These are phyloP conservation scores for Cuniculus paca DNA, from an alignment of 2,797 vertebrate genomes.

Conservation along the genomic window DNA sequence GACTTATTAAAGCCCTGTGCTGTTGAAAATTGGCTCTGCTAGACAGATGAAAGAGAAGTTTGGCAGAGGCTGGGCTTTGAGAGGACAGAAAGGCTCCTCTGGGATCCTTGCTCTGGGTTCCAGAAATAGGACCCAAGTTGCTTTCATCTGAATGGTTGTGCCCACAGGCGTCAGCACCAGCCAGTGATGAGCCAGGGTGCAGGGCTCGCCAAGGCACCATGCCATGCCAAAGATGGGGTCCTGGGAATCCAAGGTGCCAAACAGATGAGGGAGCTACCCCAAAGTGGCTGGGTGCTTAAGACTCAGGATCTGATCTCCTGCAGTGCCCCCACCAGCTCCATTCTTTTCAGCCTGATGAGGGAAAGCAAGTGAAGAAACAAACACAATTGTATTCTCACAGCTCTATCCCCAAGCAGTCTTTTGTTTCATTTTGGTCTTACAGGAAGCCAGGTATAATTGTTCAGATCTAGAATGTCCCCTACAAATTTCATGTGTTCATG, in stretches of 20 bases:
- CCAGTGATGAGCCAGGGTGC: not conserved
- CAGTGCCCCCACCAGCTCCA: not conserved
- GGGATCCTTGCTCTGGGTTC: constrained; percentile 1
- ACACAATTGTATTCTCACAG: not conserved
- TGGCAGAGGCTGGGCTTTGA: constrained; percentile 31
- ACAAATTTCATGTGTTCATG: not conserved
- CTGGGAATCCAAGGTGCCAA: not conserved
- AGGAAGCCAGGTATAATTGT: not conserved
- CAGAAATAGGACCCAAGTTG: constrained; percentile 39
- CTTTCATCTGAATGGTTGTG: constrained; percentile 42
- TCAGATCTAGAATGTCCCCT: not conserved
- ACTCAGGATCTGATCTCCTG: not conserved
- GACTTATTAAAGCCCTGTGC: constrained; percentile 5
- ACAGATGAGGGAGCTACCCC: not conserved
- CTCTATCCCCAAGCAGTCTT: not conserved
- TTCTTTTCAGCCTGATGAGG: not conserved
- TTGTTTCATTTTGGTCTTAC: not conserved
- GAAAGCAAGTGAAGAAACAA: not conserved
- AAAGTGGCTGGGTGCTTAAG: not conserved
- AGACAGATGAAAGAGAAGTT: constrained; percentile 4
- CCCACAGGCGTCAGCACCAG: not conserved
- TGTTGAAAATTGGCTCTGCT: constrained; percentile 68
- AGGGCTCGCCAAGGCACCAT: not conserved
- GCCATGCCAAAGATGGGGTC: not conserved
- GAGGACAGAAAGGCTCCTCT: not conserved